A percentile compares a stretch with the other conserved stretches of the same genome.
Evolutionary conservation across 2,888 invertebrate species (phyloP).

Genomic region (Meta bourneti): DNA sequence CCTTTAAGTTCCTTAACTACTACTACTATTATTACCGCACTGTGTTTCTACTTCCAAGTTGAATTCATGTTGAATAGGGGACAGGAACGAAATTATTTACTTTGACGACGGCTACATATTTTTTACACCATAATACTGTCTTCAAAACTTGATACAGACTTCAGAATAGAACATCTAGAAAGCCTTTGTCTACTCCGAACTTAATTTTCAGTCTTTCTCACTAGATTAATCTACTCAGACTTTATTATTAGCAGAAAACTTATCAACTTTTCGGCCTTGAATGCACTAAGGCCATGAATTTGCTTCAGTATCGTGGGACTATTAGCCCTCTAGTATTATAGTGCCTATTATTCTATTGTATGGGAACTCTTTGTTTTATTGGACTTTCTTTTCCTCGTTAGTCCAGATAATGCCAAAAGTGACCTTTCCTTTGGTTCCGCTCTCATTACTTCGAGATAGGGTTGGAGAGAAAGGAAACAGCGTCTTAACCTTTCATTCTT

Average conservation of each 20-base stretch:
- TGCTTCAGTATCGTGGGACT: background rate
- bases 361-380: background rate
- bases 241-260: background rate
- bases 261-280: background rate
- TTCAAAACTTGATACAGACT: too few relatives aligned
- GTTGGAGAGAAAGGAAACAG: background rate
- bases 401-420: background rate
- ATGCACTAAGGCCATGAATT: background rate
- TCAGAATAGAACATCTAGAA: too few relatives aligned
- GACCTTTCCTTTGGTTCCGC: conserved; percentile 16
- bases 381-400: conserved; percentile 18
- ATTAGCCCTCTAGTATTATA: background rate
- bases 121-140: too few relatives aligned
- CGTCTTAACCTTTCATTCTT: background rate
- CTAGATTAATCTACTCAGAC: too few relatives aligned
- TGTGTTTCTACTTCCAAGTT: too few relatives aligned
- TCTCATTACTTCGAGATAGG: background rate
- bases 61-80: too few relatives aligned
- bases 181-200: too few relatives aligned
- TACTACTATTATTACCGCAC: too few relatives aligned
- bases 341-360: background rate
- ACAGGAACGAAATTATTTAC: too few relatives aligned
- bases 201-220: too few relatives aligned
- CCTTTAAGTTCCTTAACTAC: too few relatives aligned
- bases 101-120: too few relatives aligned